Conservation (phyloP, 53 echinoderm and acorn worm species). For the Luidia sarsii region DNA sequence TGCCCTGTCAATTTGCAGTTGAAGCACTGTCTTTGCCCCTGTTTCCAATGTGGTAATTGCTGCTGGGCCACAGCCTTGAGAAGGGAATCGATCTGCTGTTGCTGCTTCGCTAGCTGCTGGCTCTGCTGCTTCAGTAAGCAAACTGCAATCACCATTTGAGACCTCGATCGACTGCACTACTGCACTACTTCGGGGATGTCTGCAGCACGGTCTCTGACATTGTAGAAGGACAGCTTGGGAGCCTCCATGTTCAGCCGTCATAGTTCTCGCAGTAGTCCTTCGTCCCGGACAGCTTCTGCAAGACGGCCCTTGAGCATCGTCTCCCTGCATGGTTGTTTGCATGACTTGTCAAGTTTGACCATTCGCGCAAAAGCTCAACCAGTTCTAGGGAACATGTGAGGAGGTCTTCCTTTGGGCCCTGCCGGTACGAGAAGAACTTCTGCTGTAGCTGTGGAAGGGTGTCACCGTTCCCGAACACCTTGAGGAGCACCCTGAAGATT, state of each 20-base stretch:
- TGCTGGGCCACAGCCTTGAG: not conserved
- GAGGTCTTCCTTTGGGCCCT: not conserved
- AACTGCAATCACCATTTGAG: not conserved
- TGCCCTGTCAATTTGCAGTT: not conserved
- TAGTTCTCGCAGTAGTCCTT: slow-evolving; percentile 22
- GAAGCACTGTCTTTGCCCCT: not conserved
- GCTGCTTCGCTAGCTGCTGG: not conserved
- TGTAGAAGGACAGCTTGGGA: not conserved
- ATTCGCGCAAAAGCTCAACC: not conserved
- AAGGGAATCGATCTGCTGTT: not conserved
- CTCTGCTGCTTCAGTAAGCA: not conserved
- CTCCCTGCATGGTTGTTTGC: not conserved
- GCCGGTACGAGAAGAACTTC: not conserved
- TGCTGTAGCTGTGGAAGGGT: not conserved
- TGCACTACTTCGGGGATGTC: not conserved
- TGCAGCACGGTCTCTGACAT: not conserved
- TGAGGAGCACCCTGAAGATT: not conserved
- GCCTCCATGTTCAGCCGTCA: slow-evolving; percentile 30
- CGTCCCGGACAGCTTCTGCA: slow-evolving; percentile 41
- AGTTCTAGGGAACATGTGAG: not conserved
- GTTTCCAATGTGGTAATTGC: not conserved
- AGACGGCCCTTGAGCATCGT: slow-evolving; percentile 17
- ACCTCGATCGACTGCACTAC: not conserved
- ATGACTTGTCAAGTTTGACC: not conserved
- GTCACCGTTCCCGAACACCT: slow-evolving; percentile 17